phyloP scores from a whole-genome alignment of 2,797 vertebrate species.

The Sphaeramia orbicularis region DNA sequence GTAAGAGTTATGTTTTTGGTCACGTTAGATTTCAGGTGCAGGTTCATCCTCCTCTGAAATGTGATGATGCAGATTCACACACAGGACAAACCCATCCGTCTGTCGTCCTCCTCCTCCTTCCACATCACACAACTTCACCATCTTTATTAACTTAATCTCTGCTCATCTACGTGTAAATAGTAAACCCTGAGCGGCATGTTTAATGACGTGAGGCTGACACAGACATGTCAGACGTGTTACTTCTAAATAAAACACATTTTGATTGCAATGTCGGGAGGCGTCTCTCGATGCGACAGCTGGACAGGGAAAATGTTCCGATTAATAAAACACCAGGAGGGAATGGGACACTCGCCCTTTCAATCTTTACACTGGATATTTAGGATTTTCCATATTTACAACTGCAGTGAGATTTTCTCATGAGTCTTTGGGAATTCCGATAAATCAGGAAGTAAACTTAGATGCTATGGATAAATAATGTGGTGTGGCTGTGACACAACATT shows the following conservation, averaged over 20 bases:
- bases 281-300: neutral
- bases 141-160: neutral
- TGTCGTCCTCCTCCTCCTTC: neutral
- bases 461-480: conserved; percentile 4
- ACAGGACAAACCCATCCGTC: conserved; percentile 3
- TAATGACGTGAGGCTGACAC: neutral
- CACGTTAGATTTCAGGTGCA: conserved; percentile 19
- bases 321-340: neutral
- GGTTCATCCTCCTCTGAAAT: conserved; percentile 18
- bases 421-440: neutral
- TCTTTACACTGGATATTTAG: no score
- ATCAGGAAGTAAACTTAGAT: neutral
- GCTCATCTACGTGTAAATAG: neutral
- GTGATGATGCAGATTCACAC: conserved; percentile 1
- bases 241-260: neutral
- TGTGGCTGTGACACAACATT: conserved; percentile 31
- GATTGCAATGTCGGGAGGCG: neutral
- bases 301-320: neutral
- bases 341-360: no score
- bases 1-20: conserved; percentile 21
- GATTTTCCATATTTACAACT: neutral
- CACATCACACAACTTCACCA: no score
- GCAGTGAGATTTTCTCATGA: neutral
- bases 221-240: neutral
- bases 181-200: neutral